Conservation (phyloP, 2,797 vertebrate species). For the Hyperoplus lanceolatus region DNA sequence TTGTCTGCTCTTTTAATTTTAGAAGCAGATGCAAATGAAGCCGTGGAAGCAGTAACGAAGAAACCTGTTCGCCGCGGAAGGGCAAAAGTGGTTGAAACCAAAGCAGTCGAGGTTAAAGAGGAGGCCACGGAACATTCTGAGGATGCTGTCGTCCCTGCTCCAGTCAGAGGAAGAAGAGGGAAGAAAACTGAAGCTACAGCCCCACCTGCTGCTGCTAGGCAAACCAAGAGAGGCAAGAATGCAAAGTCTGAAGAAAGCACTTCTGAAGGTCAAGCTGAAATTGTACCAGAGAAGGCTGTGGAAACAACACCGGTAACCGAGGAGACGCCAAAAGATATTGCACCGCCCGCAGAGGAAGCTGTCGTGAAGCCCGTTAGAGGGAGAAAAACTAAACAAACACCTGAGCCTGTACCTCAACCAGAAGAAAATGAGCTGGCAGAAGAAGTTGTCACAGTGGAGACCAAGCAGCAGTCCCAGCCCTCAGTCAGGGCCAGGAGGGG, state of each 20-base stretch:
- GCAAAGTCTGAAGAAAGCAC: conserved; percentile 38
- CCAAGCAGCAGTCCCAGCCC: conserved; percentile 29
- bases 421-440: conserved; percentile 24
- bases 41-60: conserved; percentile 9
- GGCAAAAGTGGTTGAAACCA: conserved; percentile 19
- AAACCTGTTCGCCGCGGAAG: conserved; percentile 56
- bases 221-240: conserved; percentile 65
- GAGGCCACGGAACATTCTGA: conserved; percentile 18
- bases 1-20: neutral
- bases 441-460: conserved; percentile 1
- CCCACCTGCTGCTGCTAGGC: conserved; percentile 55
- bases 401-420: conserved; percentile 5
- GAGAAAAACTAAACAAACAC: conserved; percentile 52
- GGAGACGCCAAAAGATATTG: conserved; percentile 10
- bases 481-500: conserved; percentile 63
- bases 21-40: conserved; percentile 24
- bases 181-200: conserved; percentile 57
- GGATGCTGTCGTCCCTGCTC: conserved; percentile 24
- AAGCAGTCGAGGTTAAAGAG: conserved; percentile 32
- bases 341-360: conserved; percentile 24
- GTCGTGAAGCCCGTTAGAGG: conserved; percentile 56
- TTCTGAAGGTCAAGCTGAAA: conserved; percentile 30
- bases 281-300: conserved; percentile 11
- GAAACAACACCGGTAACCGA: conserved; percentile 15
- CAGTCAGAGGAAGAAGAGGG: conserved; percentile 69